Percentiles rank a stretch among this genome's conserved stretches.
These are phyloP conservation scores for Lepidocyrtoides sp. DNA, from an alignment of 2,888 invertebrate species.

Conservation along the genomic window DNA sequence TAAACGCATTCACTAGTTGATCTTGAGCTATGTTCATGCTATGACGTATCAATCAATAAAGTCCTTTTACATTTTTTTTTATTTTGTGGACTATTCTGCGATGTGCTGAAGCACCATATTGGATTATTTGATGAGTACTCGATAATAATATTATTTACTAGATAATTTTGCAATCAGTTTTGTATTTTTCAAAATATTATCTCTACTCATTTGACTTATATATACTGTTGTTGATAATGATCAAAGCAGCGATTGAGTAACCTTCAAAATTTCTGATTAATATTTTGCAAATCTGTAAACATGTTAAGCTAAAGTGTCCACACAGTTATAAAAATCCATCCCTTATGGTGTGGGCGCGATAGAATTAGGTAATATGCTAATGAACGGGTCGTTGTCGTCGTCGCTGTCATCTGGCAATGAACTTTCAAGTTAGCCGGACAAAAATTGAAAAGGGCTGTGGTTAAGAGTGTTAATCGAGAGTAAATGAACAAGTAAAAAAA, in stretches of 20 bases:
- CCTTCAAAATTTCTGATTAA: conserved; percentile 33
- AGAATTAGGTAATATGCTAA: conserved; percentile 58
- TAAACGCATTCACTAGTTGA: too few relatives aligned
- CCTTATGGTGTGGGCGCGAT: not conserved
- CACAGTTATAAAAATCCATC: not conserved
- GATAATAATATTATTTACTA: not conserved
- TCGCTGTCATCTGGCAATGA: not conserved
- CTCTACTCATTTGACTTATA: conserved; percentile 40
- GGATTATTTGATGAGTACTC: conserved; percentile 3
- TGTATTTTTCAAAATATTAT: not conserved
- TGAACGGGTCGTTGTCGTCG: conserved; percentile 7
- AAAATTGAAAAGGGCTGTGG: not conserved
- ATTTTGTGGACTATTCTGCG: not conserved
- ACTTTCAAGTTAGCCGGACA: not conserved
- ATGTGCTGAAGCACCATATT: not conserved
- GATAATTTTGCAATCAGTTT: conserved; percentile 16
- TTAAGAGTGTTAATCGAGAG: too few relatives aligned
- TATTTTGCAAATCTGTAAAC: not conserved
- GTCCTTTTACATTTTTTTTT: not conserved
- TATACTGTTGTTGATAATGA: not conserved
- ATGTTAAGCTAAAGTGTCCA: not conserved
- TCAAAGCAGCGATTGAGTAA: conserved; percentile 47
- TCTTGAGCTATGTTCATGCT: not conserved
- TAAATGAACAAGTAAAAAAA: too few relatives aligned
- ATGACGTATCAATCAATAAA: not conserved